phyloP scores from a whole-genome alignment of 2,113 vertebrate species.

The Oncorhynchus mykiss region DNA sequence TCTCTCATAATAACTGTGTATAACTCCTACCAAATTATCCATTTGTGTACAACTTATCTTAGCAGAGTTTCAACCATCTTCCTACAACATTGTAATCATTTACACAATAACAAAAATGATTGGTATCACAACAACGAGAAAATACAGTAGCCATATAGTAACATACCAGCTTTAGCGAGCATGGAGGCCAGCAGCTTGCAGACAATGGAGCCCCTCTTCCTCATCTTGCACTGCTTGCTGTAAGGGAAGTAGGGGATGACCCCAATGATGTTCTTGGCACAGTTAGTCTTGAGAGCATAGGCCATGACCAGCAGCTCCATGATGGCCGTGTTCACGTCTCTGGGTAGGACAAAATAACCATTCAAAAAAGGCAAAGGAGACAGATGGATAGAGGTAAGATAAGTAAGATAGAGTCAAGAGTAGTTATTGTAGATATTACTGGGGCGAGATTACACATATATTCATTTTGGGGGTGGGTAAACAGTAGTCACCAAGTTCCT shows the following conservation, averaged over 20 bases:
- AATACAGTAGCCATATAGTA: neutral
- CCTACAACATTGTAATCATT: too few relatives aligned
- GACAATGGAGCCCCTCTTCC: conserved; percentile 95
- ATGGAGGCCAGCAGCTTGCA: conserved; percentile 96
- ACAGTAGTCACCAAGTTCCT: too few relatives aligned
- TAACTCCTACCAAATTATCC: too few relatives aligned
- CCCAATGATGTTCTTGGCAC: conserved; percentile 94
- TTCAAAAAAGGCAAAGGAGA: too few relatives aligned
- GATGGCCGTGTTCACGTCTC: conserved; percentile 95
- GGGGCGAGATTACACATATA: too few relatives aligned
- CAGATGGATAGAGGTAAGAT: too few relatives aligned
- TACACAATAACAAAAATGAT: neutral
- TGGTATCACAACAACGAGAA: neutral
- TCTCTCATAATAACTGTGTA: too few relatives aligned
- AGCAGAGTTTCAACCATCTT: too few relatives aligned
- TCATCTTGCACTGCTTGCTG: conserved; percentile 99
- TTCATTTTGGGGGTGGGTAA: too few relatives aligned
- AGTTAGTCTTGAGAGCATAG: conserved; percentile 92
- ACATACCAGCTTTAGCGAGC: conserved; percentile 91
- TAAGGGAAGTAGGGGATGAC: conserved; percentile 99
- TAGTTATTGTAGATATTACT: too few relatives aligned
- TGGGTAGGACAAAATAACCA: conserved; percentile 44
- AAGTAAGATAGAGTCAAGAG: too few relatives aligned
- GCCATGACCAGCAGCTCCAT: conserved; percentile 99
- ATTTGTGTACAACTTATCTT: too few relatives aligned